Base-by-base conservation (phyloP, 2,888 invertebrate species). In the Cheilosia soror region DNA sequence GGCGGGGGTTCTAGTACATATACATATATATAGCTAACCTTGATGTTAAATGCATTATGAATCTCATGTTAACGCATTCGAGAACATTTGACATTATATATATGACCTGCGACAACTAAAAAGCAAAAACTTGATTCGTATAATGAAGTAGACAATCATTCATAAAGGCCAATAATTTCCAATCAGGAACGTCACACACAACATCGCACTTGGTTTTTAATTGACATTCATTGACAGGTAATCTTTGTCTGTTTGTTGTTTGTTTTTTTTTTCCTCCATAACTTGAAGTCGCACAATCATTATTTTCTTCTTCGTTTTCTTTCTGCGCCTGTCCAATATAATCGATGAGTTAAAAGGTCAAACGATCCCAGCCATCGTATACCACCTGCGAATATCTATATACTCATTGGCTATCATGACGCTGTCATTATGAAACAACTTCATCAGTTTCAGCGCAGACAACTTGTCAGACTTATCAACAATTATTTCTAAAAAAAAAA, bases 391-490 rank as follows among this genome's bases (percentile, higher is more conserved):
- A 57, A 9, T 47, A 57, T 44, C 33, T 42, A 42, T 42, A 42
- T 51, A 58, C 20, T 37, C 57, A 73, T n/a, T 40, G 66, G 15
- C 47, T 15, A 71, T 71, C 60, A n/a, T 73, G 66, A 66, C 78
- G 66, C 27, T 68, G 49, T 77, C 68, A 40, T 71, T 58, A 82
- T 55, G 51, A 68, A 83, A 63, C 68, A 72, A 63, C 63, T 63
- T 78, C 53, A 76, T 68, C 58, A 55, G 42, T 53, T 60, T 58
- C 66, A 42, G 33, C 44, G 29, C 47, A 78, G 72, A 73, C 83
- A 78, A 68, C 72, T 68, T 73, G 78, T 73, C 83, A 78, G 79
- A 78, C 73, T 73, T 83, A 63, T 78, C 63, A 83, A 51, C 49
- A 62, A 66, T 55, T 53, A 53, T 60, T 49, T 68, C 33, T 42